phyloP scores from a whole-genome alignment of 2,113 vertebrate species.

The Malaclemys terrapin region DNA sequence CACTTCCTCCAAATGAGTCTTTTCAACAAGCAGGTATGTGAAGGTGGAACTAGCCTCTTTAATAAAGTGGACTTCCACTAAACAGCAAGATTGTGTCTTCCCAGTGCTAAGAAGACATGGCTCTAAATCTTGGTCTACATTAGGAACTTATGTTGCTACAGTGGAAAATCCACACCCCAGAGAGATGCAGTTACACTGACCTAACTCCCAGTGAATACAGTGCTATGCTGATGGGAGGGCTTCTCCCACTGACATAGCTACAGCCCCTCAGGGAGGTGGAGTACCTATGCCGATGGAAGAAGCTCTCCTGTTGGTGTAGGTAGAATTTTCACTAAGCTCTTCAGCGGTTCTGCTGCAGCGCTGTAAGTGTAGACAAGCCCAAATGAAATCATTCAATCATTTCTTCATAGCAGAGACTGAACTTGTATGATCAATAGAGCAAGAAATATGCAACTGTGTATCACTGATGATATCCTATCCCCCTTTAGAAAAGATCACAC shows the following conservation, averaged over 20 bases:
- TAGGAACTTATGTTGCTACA: neutral
- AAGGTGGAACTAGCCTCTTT: neutral
- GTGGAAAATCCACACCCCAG: neutral
- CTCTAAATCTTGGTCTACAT: neutral
- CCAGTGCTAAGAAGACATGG: neutral
- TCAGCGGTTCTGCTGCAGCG: too few relatives aligned
- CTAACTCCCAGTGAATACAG: neutral
- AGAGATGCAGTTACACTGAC: neutral
- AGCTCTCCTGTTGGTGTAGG: neutral
- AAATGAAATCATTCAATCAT: neutral
- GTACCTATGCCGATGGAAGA: neutral
- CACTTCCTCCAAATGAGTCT: neutral
- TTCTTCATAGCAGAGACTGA: neutral
- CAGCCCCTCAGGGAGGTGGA: neutral
- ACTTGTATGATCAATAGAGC: neutral
- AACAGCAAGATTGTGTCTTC: neutral
- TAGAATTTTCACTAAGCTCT: neutral
- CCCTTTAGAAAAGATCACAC: neutral
- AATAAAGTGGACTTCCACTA: neutral
- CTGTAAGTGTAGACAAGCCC: neutral
- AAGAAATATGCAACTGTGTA: neutral
- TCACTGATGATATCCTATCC: neutral
- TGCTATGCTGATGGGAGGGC: neutral
- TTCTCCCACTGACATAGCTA: neutral
- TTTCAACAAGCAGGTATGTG: accelerated